Evolutionary conservation across 2,888 invertebrate genomes (phyloP).

Genomic region (Sarcophaga subvicina): DNA sequence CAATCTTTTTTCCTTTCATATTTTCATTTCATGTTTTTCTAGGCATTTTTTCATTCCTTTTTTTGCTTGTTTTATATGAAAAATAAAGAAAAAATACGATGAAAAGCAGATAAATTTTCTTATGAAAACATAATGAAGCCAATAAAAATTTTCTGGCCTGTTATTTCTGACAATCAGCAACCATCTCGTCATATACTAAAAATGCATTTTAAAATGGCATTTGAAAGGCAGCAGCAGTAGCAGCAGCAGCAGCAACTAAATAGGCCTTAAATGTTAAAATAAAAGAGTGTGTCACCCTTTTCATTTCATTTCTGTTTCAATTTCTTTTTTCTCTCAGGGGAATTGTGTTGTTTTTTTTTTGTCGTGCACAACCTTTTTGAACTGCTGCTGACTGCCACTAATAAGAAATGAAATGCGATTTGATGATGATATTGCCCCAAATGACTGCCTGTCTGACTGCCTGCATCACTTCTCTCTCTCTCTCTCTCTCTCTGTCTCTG

Average conservation of each 20-base stretch:
- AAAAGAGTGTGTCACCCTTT: slow-evolving; percentile 6
- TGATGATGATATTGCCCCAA: no score
- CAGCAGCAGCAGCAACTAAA: background rate
- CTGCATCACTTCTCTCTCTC: no score
- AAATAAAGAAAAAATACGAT: background rate
- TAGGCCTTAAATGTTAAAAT: background rate
- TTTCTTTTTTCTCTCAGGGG: no score
- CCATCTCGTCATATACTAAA: no score
- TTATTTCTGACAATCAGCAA: no score
- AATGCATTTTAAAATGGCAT: slow-evolving; percentile 12
- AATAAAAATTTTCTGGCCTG: slow-evolving; percentile 39
- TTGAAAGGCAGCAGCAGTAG: slow-evolving; percentile 11
- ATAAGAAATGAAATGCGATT: no score
- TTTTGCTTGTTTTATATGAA: background rate
- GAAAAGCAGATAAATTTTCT: slow-evolving; percentile 18
- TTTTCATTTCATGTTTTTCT: background rate
- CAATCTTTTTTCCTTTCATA: no score
- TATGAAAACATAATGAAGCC: slow-evolving; percentile 50
- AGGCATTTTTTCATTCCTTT: background rate
- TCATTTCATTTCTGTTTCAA: background rate
- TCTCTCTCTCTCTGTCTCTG: no score
- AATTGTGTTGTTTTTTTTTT: no score
- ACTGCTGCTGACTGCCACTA: no score
- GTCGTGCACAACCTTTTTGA: no score
- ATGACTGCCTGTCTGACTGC: no score